Evolutionary conservation across 2,888 invertebrate species (phyloP), one percentile per base, ranked within the genome.

Genomic region (Lucinisca nassula): DNA sequence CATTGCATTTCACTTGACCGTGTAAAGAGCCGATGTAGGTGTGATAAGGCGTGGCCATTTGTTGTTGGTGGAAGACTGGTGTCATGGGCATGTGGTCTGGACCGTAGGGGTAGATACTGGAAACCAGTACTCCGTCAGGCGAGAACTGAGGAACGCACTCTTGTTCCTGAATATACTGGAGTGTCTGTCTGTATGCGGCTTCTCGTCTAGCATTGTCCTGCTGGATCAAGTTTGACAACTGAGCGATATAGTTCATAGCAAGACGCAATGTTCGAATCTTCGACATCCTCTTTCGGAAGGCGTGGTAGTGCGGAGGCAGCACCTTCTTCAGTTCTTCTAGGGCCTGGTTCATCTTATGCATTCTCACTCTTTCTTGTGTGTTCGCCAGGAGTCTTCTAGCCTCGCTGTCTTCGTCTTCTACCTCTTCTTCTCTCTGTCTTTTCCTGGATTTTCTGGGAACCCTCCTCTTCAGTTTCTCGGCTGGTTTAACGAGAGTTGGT

Each of bases 261-360:
- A 92, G 79, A 14, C 92, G 88, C 21, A 94, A 81, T 2, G 93
- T 92, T 67, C 93, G 87, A 27, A 94, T 93, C 84, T 94, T 94
- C 2, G 94, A 94, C 88, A 92, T 89, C 6, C 91, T 85, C 14
- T 92, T 78, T 72, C 92, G 90, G 67, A 87, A 86, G 10, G 92
- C 70, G 37, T 89, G 89, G 72, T 90, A 92, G 40, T 92, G 89
- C 38, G 88, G 79, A 0, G 94, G 94, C 21, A 94, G 84, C 40
- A 85, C 85, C 24, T 85, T 85, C 51, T 92, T 80, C 17, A 94
- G 90, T 37, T 90, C 87, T 38, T 92, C 90, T 0, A 94, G 80
- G 21, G 94, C 93, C 27, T 67, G 67, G 76, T 92, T 92, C 35
- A 94, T 89, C 75, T 85, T 91, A 73, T 92, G 89, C 93, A 93